phyloP scores from a whole-genome alignment of 1,140 invertebrate genomes.

The Carcinoscorpius rotundicauda region DNA sequence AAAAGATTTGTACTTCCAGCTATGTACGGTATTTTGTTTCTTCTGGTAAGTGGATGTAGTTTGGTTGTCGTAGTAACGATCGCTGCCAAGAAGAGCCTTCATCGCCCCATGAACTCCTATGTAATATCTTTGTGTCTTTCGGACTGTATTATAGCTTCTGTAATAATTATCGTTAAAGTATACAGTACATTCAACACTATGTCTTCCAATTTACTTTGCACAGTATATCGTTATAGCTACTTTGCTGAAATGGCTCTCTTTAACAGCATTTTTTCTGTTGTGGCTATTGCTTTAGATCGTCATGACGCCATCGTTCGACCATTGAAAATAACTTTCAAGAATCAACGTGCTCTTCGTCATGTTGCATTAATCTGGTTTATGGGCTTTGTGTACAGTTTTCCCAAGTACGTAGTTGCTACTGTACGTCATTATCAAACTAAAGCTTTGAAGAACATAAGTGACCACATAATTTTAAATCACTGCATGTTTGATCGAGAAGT shows the following conservation, averaged over 20 bases:
- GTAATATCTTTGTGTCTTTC: not conserved
- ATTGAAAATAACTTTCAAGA: not conserved
- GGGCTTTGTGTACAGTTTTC: not conserved
- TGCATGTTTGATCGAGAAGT: not conserved
- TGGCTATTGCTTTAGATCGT: not conserved
- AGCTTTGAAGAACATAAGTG: no score
- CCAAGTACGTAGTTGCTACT: not conserved
- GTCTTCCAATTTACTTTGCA: not conserved
- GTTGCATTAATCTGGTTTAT: not conserved
- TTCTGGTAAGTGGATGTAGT: no score
- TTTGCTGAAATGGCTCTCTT: not conserved
- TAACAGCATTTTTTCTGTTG: constrained; percentile 1
- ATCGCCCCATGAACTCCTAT: not conserved
- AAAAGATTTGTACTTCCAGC: no score
- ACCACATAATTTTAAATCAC: no score
- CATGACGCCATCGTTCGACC: not conserved
- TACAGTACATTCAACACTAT: not conserved
- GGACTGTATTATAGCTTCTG: not conserved
- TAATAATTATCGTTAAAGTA: not conserved
- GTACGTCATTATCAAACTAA: not conserved
- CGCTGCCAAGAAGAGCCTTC: not conserved
- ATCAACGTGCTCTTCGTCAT: not conserved
- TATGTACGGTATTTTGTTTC: no score
- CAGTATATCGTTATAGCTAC: not conserved
- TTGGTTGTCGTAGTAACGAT: not conserved